Evolutionary conservation across 2,888 invertebrate species (phyloP).

Genomic region (Oegoconia quadripuncta): DNA sequence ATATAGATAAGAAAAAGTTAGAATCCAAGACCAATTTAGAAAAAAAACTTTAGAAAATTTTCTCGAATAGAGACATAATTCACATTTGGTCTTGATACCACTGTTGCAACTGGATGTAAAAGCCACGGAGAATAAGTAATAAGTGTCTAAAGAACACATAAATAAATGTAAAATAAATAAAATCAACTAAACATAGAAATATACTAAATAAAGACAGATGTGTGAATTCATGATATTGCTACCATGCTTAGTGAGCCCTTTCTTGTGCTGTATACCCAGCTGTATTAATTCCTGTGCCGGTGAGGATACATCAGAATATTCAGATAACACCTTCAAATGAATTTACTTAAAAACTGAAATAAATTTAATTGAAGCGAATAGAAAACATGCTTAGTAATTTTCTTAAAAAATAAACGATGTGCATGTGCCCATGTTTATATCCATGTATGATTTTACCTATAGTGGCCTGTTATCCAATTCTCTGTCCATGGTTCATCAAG

Average conservation of each 20-base stretch:
- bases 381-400: background rate
- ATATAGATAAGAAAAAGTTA: too few species aligned
- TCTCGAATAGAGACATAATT: too few species aligned
- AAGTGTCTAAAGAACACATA: too few species aligned
- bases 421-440: conserved; percentile 24
- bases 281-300: conserved; percentile 36
- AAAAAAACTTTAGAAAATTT: too few species aligned
- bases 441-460: conserved; percentile 29
- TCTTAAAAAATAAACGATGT: conserved; percentile 21
- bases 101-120: too few species aligned
- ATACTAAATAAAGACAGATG: conserved; percentile 23
- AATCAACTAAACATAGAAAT: background rate
- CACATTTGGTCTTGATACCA: too few species aligned
- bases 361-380: too few species aligned
- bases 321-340: too few species aligned
- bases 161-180: too few species aligned
- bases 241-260: conserved; percentile 39
- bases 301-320: conserved; percentile 24
- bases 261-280: conserved; percentile 42
- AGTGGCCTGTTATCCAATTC: conserved; percentile 30
- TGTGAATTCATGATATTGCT: conserved; percentile 33
- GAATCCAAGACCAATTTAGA: too few species aligned
- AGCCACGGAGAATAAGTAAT: too few species aligned
- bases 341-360: too few species aligned
- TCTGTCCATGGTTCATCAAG: conserved; percentile 31